Conservation (phyloP, 2,888 invertebrate species). For the Panorpa germanica region DNA sequence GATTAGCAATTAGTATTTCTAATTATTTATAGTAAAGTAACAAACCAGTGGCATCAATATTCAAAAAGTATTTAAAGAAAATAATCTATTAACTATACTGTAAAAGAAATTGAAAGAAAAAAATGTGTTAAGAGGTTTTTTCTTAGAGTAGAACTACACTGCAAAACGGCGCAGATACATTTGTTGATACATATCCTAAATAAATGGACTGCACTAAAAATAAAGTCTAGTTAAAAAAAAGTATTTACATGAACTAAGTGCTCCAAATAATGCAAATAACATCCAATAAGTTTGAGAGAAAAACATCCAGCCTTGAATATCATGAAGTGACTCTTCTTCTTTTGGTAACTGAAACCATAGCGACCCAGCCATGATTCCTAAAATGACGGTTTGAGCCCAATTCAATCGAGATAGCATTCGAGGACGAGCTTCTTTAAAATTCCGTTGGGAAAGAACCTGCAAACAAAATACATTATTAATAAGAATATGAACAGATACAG, state of each 20-base stretch:
- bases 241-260: conserved; percentile 56
- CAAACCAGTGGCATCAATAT: conserved; percentile 5
- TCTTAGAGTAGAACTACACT: conserved; percentile 2
- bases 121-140: conserved; percentile 6
- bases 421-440: conserved; percentile 55
- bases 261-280: conserved; percentile 60
- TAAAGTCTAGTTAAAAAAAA: too few relatives aligned
- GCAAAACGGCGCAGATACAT: conserved; percentile 2
- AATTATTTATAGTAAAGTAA: conserved; percentile 3
- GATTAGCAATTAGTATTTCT: conserved; percentile 1
- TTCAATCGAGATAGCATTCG: conserved; percentile 58
- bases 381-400: conserved; percentile 54
- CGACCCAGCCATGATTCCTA: conserved; percentile 52
- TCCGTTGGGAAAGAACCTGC: conserved; percentile 47
- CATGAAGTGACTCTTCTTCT: conserved; percentile 52
- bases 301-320: conserved; percentile 71
- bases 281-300: conserved; percentile 71
- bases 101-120: not conserved
- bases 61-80: conserved; percentile 5
- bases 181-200: not conserved
- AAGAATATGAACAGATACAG: not conserved
- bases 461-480: conserved; percentile 6
- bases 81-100: too few relatives aligned
- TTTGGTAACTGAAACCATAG: conserved; percentile 65
- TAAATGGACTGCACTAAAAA: conserved; percentile 3